Percentiles rank a stretch among this genome's conserved stretches.
These are phyloP conservation scores for Chymomyza caudatula DNA, from an alignment of 2,888 invertebrate genomes.

Conservation along the genomic window DNA sequence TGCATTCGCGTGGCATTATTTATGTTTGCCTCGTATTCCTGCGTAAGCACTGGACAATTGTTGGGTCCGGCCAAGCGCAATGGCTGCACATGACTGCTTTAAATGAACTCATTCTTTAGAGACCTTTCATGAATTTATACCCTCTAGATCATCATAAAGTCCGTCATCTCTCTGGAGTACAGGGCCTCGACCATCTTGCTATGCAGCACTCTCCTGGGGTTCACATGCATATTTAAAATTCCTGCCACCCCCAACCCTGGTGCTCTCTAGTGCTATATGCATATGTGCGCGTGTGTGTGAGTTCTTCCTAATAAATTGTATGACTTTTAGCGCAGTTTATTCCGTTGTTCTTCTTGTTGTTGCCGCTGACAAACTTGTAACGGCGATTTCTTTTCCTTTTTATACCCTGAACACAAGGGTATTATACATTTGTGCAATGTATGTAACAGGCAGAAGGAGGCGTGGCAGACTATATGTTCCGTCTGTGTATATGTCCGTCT, in stretches of 20 bases:
- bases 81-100: background rate
- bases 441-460: too few relatives aligned
- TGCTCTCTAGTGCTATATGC: background rate
- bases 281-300: background rate
- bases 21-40: too few relatives aligned
- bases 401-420: too few relatives aligned
- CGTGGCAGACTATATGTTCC: too few relatives aligned
- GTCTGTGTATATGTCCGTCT: too few relatives aligned
- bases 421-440: too few relatives aligned
- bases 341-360: conserved; percentile 27
- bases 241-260: conserved; percentile 2
- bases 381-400: conserved; percentile 30
- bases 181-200: background rate
- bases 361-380: conserved; percentile 48
- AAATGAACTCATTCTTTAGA: background rate
- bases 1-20: too few relatives aligned
- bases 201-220: background rate
- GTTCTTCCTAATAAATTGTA: conserved; percentile 54
- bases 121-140: background rate
- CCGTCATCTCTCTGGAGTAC: background rate
- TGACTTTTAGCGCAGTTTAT: conserved; percentile 34
- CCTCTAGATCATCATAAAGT: background rate
- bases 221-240: conserved; percentile 48
- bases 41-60: background rate
- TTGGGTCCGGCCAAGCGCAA: background rate